phyloP scores from a whole-genome alignment of 2,113 vertebrate genomes.

The Trichomycterus rosablanca region DNA sequence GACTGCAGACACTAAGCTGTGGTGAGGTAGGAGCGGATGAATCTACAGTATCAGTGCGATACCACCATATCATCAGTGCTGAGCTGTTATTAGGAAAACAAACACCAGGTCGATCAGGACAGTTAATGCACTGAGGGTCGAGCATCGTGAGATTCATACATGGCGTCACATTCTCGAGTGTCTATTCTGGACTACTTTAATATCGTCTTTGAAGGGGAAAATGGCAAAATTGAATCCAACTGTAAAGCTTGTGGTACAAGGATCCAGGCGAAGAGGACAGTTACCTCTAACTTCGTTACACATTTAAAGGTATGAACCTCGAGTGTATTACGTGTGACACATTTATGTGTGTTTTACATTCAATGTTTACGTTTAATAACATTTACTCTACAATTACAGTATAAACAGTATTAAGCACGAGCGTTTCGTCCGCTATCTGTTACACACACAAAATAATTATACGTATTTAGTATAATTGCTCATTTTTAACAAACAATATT shows the following conservation, averaged over 20 bases:
- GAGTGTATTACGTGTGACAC: not conserved
- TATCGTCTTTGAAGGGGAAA: slow-evolving; percentile 76
- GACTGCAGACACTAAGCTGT: slow-evolving; percentile 8
- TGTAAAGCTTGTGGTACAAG: slow-evolving; percentile 75
- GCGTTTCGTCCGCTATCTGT: no score
- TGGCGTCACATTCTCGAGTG: slow-evolving; percentile 74
- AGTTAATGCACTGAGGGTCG: no score
- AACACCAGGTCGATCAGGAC: no score
- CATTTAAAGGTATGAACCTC: slow-evolving; percentile 68
- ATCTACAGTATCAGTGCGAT: not conserved
- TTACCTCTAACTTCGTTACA: slow-evolving; percentile 78
- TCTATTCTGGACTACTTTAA: slow-evolving; percentile 78
- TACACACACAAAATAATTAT: no score
- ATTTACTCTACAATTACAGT: no score
- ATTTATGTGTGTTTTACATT: no score
- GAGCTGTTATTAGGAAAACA: slow-evolving; percentile 18
- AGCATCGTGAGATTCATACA: slow-evolving; percentile 49
- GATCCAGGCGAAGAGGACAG: slow-evolving; percentile 74
- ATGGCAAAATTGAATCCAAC: slow-evolving; percentile 77
- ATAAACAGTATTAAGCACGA: no score
- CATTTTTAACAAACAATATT: no score
- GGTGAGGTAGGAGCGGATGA: not conserved
- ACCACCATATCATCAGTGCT: not conserved
- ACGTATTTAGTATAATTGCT: no score
- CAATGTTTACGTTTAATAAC: no score